Evolutionary conservation across 1,140 invertebrate genomes (phyloP).

Genomic region (Planococcus citri): DNA sequence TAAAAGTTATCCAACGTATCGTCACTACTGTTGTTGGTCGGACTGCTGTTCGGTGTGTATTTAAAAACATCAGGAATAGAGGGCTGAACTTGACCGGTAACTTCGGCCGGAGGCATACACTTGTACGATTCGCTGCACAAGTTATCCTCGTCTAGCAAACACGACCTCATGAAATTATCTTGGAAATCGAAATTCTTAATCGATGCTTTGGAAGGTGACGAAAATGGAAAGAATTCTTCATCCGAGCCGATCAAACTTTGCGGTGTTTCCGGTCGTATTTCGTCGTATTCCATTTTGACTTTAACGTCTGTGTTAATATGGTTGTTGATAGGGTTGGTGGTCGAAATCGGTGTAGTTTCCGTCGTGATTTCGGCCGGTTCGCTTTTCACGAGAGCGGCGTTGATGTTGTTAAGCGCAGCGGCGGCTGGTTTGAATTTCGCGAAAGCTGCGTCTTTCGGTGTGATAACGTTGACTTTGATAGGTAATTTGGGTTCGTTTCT

Average conservation of each 20-base stretch:
- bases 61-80: not conserved
- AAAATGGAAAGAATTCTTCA: not conserved
- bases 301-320: not conserved
- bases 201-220: not conserved
- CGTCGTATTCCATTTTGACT: not conserved
- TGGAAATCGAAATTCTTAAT: not conserved
- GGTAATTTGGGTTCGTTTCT: constrained; percentile 9
- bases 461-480: not conserved
- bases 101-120: not conserved
- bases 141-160: not conserved
- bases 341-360: not conserved
- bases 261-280: constrained; percentile 10
- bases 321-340: not conserved
- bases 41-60: constrained; percentile 11
- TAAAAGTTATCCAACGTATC: not conserved
- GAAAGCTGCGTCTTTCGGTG: not conserved
- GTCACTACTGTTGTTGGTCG: not conserved
- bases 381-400: not conserved
- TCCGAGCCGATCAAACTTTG: constrained; percentile 7
- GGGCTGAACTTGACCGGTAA: constrained; percentile 5
- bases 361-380: not conserved
- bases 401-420: not conserved
- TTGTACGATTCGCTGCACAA: constrained; percentile 10
- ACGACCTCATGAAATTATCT: not conserved
- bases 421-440: not conserved